These are phyloP conservation scores for Hexactinellida sp. DNA, from an alignment of 37 sponge, comb jelly and placozoan genomes.

Conservation along the genomic window DNA sequence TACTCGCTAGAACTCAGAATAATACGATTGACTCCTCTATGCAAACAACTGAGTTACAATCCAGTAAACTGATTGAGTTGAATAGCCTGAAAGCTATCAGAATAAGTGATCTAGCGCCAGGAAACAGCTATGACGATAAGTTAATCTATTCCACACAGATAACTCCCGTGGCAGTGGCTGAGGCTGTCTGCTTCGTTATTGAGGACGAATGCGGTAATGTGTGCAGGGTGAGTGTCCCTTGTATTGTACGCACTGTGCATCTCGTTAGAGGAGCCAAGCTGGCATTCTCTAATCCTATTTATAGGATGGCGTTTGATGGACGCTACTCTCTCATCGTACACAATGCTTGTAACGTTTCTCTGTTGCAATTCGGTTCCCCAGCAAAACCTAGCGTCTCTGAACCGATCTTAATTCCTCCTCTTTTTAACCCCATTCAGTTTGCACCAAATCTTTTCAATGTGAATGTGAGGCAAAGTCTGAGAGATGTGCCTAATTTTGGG, in stretches of 20 bases:
- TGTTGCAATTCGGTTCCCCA: background rate
- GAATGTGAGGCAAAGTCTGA: no score
- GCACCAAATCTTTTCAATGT: no score
- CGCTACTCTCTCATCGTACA: background rate
- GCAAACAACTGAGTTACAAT: background rate
- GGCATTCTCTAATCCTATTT: background rate
- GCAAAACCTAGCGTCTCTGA: no score
- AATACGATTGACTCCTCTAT: background rate
- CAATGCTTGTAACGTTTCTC: background rate
- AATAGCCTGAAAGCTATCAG: background rate
- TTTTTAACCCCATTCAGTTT: no score
- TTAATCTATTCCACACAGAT: background rate
- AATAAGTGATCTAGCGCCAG: background rate
- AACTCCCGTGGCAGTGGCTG: background rate
- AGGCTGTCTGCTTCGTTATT: background rate
- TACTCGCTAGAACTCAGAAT: background rate
- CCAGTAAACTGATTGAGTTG: background rate
- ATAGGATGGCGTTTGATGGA: background rate
- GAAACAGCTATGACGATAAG: background rate
- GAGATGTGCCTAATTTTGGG: no score
- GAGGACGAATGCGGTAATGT: background rate
- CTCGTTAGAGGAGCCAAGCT: background rate
- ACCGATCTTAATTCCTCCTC: no score
- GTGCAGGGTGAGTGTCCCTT: background rate
- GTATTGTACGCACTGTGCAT: background rate